These are phyloP conservation scores for Stenolophus ochropezus DNA, from an alignment of 2,888 invertebrate genomes.

Conservation along the genomic window DNA sequence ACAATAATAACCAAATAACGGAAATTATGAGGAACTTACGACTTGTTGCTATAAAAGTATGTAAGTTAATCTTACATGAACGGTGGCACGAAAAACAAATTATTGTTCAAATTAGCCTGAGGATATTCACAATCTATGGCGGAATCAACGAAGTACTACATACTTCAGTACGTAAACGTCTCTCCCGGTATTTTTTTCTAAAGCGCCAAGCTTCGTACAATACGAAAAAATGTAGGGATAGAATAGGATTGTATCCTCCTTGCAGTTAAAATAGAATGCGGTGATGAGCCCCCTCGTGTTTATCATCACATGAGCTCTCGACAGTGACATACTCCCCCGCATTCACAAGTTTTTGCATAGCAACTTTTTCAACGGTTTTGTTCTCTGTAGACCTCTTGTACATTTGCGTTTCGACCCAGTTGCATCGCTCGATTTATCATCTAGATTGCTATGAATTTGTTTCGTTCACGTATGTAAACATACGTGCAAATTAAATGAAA, in stretches of 20 bases:
- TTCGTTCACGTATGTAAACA: neutral
- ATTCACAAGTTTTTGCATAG: conserved; percentile 46
- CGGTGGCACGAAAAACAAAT: too few relatives aligned
- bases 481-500: conserved; percentile 33
- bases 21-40: too few relatives aligned
- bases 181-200: too few relatives aligned
- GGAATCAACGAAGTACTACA: too few relatives aligned
- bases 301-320: conserved; percentile 32
- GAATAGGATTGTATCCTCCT: neutral
- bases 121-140: too few relatives aligned
- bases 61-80: too few relatives aligned
- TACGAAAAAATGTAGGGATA: neutral
- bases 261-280: neutral
- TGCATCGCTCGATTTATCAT: conserved; percentile 44
- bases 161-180: too few relatives aligned
- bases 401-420: neutral
- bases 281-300: neutral
- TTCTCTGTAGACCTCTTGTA: conserved; percentile 18
- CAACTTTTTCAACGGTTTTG: conserved; percentile 25
- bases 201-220: too few relatives aligned
- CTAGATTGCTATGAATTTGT: conserved; percentile 44
- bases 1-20: too few relatives aligned
- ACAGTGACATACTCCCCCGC: conserved; percentile 30
- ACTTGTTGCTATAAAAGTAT: too few relatives aligned
- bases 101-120: too few relatives aligned